Conservation (phyloP, 2,888 invertebrate genomes). For the Noctua fimbriata region DNA sequence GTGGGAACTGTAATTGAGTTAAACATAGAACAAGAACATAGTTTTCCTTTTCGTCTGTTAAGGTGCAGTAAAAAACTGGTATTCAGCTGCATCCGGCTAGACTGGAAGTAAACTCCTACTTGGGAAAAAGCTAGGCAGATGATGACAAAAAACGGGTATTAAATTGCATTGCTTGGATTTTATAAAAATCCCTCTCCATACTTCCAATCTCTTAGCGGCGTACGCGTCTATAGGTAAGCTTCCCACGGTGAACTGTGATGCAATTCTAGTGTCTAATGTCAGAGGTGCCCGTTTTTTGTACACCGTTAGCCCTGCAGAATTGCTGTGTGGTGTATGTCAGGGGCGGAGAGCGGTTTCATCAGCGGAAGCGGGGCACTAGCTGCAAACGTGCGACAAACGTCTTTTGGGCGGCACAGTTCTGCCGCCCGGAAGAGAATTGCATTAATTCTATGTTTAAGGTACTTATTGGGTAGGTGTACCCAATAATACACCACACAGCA, state of each 20-base stretch:
- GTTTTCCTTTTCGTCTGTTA: not conserved
- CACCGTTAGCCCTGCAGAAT: slow-evolving; percentile 85
- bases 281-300: slow-evolving; percentile 88
- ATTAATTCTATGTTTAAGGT: slow-evolving; percentile 1
- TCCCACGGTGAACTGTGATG: slow-evolving; percentile 88
- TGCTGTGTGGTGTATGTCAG: slow-evolving; percentile 61
- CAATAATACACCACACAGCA: too few species aligned
- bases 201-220: slow-evolving; percentile 64
- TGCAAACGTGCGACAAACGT: too few species aligned
- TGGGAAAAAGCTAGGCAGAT: not conserved
- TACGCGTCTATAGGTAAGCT: slow-evolving; percentile 82
- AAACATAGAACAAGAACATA: not conserved
- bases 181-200: slow-evolving; percentile 73
- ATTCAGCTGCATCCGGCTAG: not conserved
- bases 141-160: not conserved
- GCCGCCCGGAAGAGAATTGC: not conserved
- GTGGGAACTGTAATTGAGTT: not conserved
- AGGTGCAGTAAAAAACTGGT: not conserved
- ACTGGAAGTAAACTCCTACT: too few species aligned
- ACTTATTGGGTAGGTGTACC: not conserved
- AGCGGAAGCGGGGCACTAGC: slow-evolving; percentile 5
- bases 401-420: too few species aligned
- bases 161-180: not conserved
- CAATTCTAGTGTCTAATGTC: slow-evolving; percentile 88
- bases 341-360: slow-evolving; percentile 44